Conservation (phyloP, 2,888 invertebrate species). For the Nymphalis urticae region DNA sequence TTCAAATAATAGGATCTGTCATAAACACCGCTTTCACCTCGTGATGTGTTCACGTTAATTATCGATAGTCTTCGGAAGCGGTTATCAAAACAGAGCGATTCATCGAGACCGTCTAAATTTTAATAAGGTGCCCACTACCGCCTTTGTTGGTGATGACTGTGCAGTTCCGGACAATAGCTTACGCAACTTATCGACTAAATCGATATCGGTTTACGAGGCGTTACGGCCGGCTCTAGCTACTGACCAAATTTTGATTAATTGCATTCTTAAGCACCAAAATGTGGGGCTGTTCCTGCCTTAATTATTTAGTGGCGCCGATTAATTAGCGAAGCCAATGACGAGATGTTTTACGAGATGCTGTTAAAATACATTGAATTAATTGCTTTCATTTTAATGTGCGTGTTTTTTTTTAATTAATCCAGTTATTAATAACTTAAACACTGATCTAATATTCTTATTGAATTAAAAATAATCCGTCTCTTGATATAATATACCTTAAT, state of each 20-base stretch:
- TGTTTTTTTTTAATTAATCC: slow-evolving; percentile 24
- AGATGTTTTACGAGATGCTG: slow-evolving; percentile 57
- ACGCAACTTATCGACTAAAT: slow-evolving; percentile 80
- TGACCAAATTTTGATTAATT: slow-evolving; percentile 81
- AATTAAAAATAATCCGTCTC: too few species aligned
- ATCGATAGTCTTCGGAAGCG: slow-evolving; percentile 60
- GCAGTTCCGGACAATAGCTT: slow-evolving; percentile 77
- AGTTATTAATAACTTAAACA: not conserved
- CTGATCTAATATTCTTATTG: too few species aligned
- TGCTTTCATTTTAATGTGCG: slow-evolving; percentile 31
- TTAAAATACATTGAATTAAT: slow-evolving; percentile 59
- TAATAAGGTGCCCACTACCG: slow-evolving; percentile 81
- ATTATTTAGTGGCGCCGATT: slow-evolving; percentile 75
- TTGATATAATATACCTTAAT: too few species aligned
- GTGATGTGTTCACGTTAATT: slow-evolving; percentile 54
- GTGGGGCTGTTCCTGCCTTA: slow-evolving; percentile 53
- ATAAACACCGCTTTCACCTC: slow-evolving; percentile 60
- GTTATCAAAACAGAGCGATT: slow-evolving; percentile 78
- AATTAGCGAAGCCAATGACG: slow-evolving; percentile 43
- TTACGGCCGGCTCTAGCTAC: slow-evolving; percentile 76
- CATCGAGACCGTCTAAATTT: slow-evolving; percentile 77
- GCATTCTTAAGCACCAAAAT: slow-evolving; percentile 68
- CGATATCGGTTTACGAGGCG: slow-evolving; percentile 81
- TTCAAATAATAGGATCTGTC: slow-evolving; percentile 52
- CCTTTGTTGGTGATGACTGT: slow-evolving; percentile 73